These are phyloP conservation scores for Egretta garzetta DNA, from an alignment of 2,113 vertebrate genomes.

Conservation along the genomic window DNA sequence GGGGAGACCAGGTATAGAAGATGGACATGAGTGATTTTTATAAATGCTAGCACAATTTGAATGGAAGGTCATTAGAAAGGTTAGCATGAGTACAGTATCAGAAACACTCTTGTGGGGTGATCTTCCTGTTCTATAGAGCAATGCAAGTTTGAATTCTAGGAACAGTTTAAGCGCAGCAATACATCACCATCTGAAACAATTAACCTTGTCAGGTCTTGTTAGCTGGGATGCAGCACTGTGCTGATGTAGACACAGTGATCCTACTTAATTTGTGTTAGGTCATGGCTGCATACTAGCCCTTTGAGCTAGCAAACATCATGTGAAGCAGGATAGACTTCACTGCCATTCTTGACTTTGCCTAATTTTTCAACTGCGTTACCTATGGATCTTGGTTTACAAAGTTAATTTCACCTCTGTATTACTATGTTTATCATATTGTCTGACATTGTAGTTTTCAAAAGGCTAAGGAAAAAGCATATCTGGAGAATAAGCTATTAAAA, in stretches of 20 bases:
- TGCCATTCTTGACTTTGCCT: not conserved
- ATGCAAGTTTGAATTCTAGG: not conserved
- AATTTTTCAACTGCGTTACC: not conserved
- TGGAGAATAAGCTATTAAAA: not conserved
- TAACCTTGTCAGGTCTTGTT: slow-evolving; percentile 12
- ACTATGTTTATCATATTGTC: not conserved
- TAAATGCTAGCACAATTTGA: not conserved
- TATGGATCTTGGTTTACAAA: not conserved
- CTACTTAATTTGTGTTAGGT: not conserved
- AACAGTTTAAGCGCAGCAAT: not conserved
- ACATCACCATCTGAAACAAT: not conserved
- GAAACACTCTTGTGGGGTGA: not conserved
- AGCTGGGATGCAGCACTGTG: not conserved
- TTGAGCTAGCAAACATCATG: not conserved
- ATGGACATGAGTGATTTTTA: not conserved
- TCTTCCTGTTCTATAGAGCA: not conserved
- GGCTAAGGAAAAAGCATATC: not conserved
- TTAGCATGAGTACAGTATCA: not conserved
- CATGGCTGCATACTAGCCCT: not conserved
- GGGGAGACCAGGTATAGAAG: not conserved
- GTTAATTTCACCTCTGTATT: not conserved
- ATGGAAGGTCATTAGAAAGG: not conserved
- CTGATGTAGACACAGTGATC: not conserved
- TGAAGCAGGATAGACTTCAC: not conserved
- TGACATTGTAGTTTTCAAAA: not conserved